Evolutionary conservation across 2,113 vertebrate genomes (phyloP).

Genomic region (Axis porcinus): DNA sequence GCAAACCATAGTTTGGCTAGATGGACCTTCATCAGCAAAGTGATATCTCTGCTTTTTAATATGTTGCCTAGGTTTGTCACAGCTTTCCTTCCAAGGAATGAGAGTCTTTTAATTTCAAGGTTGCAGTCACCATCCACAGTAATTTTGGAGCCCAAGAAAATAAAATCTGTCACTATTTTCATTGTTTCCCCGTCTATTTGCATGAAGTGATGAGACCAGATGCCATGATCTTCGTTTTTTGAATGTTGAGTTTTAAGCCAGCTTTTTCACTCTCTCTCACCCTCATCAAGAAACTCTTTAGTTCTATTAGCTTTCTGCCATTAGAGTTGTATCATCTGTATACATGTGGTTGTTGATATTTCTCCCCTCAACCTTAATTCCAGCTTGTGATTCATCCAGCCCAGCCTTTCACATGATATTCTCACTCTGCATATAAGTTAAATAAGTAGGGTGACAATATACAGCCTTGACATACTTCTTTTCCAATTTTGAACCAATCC

Average conservation of each 20-base stretch:
- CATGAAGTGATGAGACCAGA: background rate
- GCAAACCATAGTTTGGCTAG: background rate
- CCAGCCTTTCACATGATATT: background rate
- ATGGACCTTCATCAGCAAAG: background rate
- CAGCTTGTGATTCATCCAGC: background rate
- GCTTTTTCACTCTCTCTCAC: background rate
- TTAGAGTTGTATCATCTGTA: background rate
- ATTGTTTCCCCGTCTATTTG: background rate
- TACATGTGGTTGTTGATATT: background rate
- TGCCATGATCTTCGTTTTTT: background rate
- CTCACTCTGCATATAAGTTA: background rate
- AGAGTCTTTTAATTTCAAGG: background rate
- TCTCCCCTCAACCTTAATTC: background rate
- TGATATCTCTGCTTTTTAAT: background rate
- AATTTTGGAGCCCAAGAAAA: background rate
- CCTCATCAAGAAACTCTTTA: background rate
- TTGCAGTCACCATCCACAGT: background rate
- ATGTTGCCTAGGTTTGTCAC: background rate
- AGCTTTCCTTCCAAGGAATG: background rate
- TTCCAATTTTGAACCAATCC: background rate
- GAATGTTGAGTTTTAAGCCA: background rate
- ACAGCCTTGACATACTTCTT: background rate
- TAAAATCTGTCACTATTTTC: background rate
- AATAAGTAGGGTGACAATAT: background rate
- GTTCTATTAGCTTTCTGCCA: background rate